These are phyloP conservation scores for Atta texana DNA, from an alignment of 1,140 invertebrate species.

Conservation along the genomic window DNA sequence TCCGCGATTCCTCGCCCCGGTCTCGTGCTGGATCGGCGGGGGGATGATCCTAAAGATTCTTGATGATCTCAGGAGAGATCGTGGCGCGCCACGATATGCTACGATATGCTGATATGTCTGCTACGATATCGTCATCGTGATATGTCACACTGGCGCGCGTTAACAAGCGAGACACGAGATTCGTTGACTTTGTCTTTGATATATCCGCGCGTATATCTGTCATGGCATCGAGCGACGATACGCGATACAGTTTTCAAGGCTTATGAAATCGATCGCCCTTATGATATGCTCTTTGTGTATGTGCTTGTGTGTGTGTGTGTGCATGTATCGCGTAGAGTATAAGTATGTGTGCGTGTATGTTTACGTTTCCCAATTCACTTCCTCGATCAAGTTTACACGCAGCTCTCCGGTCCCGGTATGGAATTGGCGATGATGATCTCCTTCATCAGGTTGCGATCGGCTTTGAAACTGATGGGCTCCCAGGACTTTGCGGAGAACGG, in stretches of 20 bases:
- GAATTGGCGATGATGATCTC: slow-evolving; percentile 90
- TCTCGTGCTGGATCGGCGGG: slow-evolving; percentile 20
- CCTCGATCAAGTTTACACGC: slow-evolving; percentile 87
- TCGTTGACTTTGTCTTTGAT: slow-evolving; percentile 57
- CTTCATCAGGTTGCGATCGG: slow-evolving; percentile 85
- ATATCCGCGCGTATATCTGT: slow-evolving; percentile 28
- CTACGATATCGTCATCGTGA: slow-evolving; percentile 64
- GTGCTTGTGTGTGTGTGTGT: background rate
- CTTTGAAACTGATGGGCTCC: slow-evolving; percentile 85
- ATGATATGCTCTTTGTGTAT: background rate
- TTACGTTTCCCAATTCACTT: slow-evolving; percentile 48
- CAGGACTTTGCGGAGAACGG: slow-evolving; percentile 85
- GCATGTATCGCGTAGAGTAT: background rate
- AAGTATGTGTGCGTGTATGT: slow-evolving; percentile 3
- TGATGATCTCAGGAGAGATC: slow-evolving; percentile 37
- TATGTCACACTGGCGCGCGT: slow-evolving; percentile 51
- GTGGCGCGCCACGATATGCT: slow-evolving; percentile 60
- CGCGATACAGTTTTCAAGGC: slow-evolving; percentile 53
- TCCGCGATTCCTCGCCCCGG: slow-evolving; percentile 16
- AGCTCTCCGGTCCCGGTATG: slow-evolving; percentile 92
- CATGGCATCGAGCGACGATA: slow-evolving; percentile 24
- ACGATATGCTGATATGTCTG: slow-evolving; percentile 71
- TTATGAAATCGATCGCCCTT: slow-evolving; percentile 48
- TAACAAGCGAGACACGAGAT: slow-evolving; percentile 54
- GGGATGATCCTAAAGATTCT: slow-evolving; percentile 8